Evolutionary conservation across 2,113 vertebrate species (phyloP).

Genomic region (Pyxicephalus adspersus): DNA sequence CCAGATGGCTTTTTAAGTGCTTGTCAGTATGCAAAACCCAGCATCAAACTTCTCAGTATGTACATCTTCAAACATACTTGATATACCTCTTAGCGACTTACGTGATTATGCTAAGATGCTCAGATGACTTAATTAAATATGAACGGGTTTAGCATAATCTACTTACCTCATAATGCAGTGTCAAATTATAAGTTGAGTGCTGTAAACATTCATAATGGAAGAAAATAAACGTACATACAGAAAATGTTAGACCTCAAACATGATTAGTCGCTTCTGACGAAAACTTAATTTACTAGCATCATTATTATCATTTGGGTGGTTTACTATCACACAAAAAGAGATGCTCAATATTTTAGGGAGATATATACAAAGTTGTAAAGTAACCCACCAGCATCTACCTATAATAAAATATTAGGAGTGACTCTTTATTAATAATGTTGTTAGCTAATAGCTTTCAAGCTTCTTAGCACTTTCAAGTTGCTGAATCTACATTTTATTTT

Average conservation of each 20-base stretch:
- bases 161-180: conserved; percentile 39
- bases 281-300: conserved; percentile 1
- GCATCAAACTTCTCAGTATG: conserved; percentile 2
- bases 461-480: no score
- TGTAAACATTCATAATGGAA: conserved; percentile 32
- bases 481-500: no score
- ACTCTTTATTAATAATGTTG: no score
- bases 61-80: conserved; percentile 41
- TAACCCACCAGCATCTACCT: no score
- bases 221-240: conserved; percentile 18
- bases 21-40: conserved; percentile 10
- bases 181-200: conserved; percentile 45
- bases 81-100: conserved; percentile 34
- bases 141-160: conserved; percentile 44
- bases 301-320: not conserved
- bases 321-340: not conserved
- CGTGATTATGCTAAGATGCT: conserved; percentile 48
- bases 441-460: no score
- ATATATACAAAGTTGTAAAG: no score
- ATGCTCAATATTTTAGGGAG: no score
- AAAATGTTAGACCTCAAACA: conserved; percentile 1
- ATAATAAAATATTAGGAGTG: no score
- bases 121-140: conserved; percentile 44
- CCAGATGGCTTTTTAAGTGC: not conserved
- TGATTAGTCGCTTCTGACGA: not conserved